phyloP scores from a whole-genome alignment of 2,888 invertebrate genomes.

The Gari tellinella region DNA sequence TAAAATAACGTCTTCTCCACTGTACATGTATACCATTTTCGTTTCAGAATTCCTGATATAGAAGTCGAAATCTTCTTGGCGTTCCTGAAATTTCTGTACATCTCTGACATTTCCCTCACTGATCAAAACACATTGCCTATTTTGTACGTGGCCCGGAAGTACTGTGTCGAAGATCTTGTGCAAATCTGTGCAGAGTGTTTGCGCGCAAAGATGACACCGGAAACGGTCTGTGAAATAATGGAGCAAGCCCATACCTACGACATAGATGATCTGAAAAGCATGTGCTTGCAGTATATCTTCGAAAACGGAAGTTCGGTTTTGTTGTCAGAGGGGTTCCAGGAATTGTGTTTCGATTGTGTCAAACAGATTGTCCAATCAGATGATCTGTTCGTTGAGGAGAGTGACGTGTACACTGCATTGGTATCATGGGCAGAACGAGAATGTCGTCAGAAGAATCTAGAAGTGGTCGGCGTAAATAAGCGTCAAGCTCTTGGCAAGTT shows the following conservation, averaged over 20 bases:
- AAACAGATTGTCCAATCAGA: constrained; percentile 89
- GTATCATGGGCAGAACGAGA: constrained; percentile 65
- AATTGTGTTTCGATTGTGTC: constrained; percentile 89
- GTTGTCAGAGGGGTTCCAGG: constrained; percentile 86
- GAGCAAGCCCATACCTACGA: constrained; percentile 71
- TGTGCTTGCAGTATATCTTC: constrained; percentile 55
- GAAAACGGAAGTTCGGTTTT: constrained; percentile 50
- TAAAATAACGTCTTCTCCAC: no score
- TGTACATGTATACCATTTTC: background rate
- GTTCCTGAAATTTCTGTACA: constrained; percentile 87
- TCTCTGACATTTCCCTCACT: constrained; percentile 87
- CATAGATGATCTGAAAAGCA: constrained; percentile 86
- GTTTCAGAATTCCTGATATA: constrained; percentile 51
- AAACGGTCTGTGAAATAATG: constrained; percentile 86
- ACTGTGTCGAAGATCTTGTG: constrained; percentile 89
- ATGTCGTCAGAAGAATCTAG: constrained; percentile 59
- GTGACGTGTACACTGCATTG: constrained; percentile 65
- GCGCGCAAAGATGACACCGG: constrained; percentile 88
- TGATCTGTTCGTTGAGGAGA: constrained; percentile 87
- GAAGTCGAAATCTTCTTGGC: constrained; percentile 46
- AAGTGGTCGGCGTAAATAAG: constrained; percentile 48
- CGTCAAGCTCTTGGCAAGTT: constrained; percentile 61
- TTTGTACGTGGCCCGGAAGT: constrained; percentile 90
- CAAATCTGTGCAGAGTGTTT: constrained; percentile 89
- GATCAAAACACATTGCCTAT: constrained; percentile 88